A percentile compares a stretch with the other conserved stretches of the same genome.
phyloP scores from a whole-genome alignment of 2,888 invertebrate genomes.

The Azorinus chamasolen region DNA sequence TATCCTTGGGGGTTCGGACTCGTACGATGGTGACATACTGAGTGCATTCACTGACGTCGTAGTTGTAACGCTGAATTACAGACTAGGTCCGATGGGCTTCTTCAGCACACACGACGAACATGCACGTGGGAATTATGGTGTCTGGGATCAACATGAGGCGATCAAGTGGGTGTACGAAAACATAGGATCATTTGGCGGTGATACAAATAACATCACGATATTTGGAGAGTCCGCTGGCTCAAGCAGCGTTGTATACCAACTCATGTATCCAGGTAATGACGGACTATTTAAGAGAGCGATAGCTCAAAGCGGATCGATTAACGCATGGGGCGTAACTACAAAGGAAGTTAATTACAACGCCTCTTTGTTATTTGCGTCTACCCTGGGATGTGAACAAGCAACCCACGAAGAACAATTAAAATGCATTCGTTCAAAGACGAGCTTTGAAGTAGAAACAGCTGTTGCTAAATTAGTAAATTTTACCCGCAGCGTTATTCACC shows the following conservation, averaged over 20 bases:
- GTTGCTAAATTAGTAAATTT: not conserved
- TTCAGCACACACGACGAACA: slow-evolving; percentile 47
- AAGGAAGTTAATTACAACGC: not conserved
- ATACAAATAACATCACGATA: slow-evolving; percentile 58
- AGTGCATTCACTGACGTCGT: slow-evolving; percentile 34
- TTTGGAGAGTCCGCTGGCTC: slow-evolving; percentile 73
- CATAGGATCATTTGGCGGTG: slow-evolving; percentile 62
- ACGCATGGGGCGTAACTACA: not conserved
- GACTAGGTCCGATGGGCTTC: slow-evolving; percentile 66
- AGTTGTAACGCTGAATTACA: slow-evolving; percentile 64
- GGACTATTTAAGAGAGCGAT: slow-evolving; percentile 68
- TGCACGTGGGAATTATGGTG: slow-evolving; percentile 68
- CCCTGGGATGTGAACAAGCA: slow-evolving; percentile 6
- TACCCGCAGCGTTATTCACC: no score
- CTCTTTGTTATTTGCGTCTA: slow-evolving; percentile 5
- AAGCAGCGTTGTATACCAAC: slow-evolving; percentile 57
- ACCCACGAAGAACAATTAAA: not conserved
- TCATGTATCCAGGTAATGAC: slow-evolving; percentile 50
- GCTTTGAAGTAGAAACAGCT: not conserved
- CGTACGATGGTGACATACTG: slow-evolving; percentile 14
- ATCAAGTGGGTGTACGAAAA: slow-evolving; percentile 70
- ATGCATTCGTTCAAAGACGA: slow-evolving; percentile 6
- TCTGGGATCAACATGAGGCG: slow-evolving; percentile 70
- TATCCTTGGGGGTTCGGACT: slow-evolving; percentile 1
- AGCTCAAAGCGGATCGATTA: slow-evolving; percentile 67